Conservation (phyloP, 2,113 vertebrate species). For the Rhinoptilus africanus region DNA sequence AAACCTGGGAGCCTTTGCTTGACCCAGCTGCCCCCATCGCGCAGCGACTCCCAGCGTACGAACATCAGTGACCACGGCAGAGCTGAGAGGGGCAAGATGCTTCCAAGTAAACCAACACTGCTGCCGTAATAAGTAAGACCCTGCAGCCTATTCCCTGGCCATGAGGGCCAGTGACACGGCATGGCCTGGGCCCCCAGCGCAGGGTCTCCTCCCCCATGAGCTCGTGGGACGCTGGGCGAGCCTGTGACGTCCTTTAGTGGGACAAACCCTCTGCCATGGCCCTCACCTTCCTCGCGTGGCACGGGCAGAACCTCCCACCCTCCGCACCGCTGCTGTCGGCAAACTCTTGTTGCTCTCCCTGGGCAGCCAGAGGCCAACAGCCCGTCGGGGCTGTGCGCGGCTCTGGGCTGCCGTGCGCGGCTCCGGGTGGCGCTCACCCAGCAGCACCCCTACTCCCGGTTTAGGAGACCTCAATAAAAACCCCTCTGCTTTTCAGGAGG, state of each 20-base stretch:
- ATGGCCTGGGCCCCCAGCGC: fast-evolving
- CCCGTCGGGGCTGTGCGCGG: fast-evolving
- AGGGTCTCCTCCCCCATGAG: background rate
- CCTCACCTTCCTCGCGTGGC: background rate
- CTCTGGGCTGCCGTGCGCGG: background rate
- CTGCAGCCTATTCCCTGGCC: background rate
- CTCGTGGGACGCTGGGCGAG: background rate
- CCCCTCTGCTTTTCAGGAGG: background rate
- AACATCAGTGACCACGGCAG: fast-evolving
- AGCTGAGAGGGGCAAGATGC: background rate
- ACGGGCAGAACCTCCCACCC: background rate
- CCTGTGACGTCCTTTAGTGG: background rate
- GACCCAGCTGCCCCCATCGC: background rate
- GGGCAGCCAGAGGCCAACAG: background rate
- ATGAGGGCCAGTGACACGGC: fast-evolving
- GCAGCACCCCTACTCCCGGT: background rate
- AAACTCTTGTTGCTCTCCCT: background rate
- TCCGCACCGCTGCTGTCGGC: background rate
- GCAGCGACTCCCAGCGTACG: fast-evolving
- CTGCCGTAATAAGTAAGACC: fast-evolving
- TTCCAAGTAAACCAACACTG: background rate
- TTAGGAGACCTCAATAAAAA: background rate
- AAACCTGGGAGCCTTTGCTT: background rate
- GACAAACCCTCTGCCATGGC: background rate
- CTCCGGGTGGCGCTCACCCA: background rate